Evolutionary conservation across 1,140 invertebrate species (phyloP), one percentile per base, ranked within the genome.

Genomic region (Laupala kohalensis): DNA sequence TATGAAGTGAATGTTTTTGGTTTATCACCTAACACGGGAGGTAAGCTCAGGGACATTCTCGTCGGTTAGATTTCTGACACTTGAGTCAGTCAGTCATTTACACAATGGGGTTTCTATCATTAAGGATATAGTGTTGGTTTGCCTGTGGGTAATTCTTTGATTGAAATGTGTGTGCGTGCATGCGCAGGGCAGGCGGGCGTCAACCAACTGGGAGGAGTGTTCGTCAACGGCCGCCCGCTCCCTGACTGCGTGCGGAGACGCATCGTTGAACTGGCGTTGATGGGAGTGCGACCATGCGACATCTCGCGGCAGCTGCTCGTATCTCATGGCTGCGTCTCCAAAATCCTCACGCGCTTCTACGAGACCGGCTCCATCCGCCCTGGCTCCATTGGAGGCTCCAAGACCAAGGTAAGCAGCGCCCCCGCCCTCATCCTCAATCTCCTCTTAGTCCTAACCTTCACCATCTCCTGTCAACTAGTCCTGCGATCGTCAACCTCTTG

Each of bases 341-440:
- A 98, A 84, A 98, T 98, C 74, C 85, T 99, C 13, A 97, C 95
- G 4, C 86, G 96, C 73, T 99, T 97, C 83, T 97, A 96, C 78
- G 93, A 96, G 82, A 96, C 94, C 6, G 94, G 93, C 1, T 95
- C 92, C 65, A 95, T 96, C 70, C 85, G 93, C 76, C 94, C 94
- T 1, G 94, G 93, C 25, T 93, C 92, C 25, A 95, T 96, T 75
- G 92, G 92, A 24, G 92, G 92, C 62, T 92, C 89, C 76, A 95
- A 94, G 81, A 93, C 92, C n/a, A 94, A 94, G 88, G 92, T 94
- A 79, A 82, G 81, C n/a, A n/a, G n/a, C n/a, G n/a, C n/a, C n/a
- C n/a, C n/a, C n/a, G n/a, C n/a, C n/a, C n/a, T n/a, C n/a, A n/a
- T n/a, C n/a, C n/a, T n/a, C n/a, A n/a, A n/a, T n/a, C n/a, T n/a